Conservation (phyloP, 2,113 vertebrate species). For the Microcebus ravelobensis region DNA sequence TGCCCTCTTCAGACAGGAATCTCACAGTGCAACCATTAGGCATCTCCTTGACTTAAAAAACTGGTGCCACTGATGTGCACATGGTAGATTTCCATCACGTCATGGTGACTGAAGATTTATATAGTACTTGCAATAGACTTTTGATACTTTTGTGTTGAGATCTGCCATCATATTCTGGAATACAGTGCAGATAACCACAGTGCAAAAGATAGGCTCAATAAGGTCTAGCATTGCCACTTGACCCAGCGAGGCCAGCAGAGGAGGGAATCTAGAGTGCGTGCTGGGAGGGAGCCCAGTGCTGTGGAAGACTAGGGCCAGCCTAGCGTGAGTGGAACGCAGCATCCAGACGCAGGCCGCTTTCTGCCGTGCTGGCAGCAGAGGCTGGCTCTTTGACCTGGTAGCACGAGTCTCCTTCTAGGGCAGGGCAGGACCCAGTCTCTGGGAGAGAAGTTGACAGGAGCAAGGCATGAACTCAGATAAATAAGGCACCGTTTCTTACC, state of each 20-base stretch:
- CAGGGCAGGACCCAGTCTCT: background rate
- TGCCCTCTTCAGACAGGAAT: background rate
- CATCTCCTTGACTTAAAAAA: background rate
- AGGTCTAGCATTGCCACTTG: background rate
- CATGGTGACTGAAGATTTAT: background rate
- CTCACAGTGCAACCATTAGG: background rate
- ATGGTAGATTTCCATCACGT: background rate
- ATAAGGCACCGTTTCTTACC: background rate
- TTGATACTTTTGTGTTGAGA: background rate
- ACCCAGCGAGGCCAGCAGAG: background rate
- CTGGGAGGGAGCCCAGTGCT: background rate
- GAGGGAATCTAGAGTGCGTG: background rate
- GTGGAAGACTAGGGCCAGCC: background rate
- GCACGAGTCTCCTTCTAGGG: background rate
- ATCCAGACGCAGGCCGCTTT: background rate
- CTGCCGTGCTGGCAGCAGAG: background rate
- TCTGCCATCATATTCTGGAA: background rate
- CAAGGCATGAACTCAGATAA: background rate
- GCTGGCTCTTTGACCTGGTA: background rate
- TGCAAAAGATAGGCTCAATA: background rate
- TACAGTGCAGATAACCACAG: background rate
- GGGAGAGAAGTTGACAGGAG: background rate
- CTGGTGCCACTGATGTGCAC: fast-evolving
- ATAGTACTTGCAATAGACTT: background rate
- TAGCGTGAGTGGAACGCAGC: background rate